Conservation (phyloP, 1,140 invertebrate species). For the Oryzaephilus surinamensis region DNA sequence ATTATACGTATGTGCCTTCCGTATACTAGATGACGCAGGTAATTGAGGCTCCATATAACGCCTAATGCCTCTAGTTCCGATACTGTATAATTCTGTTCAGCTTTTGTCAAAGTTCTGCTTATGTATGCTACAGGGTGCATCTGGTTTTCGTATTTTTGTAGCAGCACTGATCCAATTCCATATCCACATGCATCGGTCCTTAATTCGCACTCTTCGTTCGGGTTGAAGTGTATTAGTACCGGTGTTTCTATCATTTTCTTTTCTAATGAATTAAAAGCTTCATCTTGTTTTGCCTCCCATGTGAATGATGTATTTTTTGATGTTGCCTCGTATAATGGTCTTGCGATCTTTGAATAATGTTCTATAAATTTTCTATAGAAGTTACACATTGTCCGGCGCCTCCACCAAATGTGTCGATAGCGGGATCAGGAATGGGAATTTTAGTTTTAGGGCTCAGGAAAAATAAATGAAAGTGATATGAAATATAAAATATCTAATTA, state of each 20-base stretch:
- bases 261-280: slow-evolving; percentile 3
- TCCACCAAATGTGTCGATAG: no score
- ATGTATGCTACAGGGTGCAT: slow-evolving; percentile 4
- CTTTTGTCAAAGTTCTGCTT: neutral
- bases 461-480: no score
- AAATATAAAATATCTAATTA: no score
- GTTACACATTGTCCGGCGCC: no score
- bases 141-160: neutral
- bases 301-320: neutral
- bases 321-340: no score
- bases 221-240: slow-evolving; percentile 5
- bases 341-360: no score
- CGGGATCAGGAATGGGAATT: no score
- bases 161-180: neutral
- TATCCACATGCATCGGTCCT: neutral
- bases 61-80: slow-evolving; percentile 4
- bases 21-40: neutral
- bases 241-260: slow-evolving; percentile 1
- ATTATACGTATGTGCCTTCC: neutral
- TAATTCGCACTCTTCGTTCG: slow-evolving; percentile 1
- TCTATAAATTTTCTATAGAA: no score
- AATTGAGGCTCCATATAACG: neutral
- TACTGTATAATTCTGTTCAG: slow-evolving; percentile 4
- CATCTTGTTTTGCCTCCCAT: neutral
- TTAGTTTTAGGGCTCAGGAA: no score